These are phyloP conservation scores for Apeira syringaria DNA, from an alignment of 2,888 invertebrate genomes.

Conservation along the genomic window DNA sequence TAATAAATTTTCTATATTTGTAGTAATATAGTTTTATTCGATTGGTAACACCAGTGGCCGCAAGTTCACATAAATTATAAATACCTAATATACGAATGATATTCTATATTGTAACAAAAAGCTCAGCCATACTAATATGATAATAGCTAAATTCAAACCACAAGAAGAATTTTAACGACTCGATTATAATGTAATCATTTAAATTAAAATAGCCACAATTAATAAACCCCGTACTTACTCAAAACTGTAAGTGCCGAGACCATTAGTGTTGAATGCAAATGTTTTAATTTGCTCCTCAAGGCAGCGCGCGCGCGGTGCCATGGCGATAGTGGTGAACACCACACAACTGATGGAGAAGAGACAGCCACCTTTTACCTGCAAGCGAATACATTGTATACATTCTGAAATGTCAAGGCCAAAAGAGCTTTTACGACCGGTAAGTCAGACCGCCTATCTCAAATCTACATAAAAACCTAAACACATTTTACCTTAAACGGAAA, in stretches of 20 bases:
- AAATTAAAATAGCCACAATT: constrained; percentile 14
- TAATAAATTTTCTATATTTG: too few species aligned
- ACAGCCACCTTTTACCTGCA: constrained; percentile 56
- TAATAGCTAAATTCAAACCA: not conserved
- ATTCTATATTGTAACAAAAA: too few species aligned
- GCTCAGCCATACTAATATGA: not conserved
- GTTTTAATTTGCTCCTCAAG: constrained; percentile 57
- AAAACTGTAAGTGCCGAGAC: constrained; percentile 69
- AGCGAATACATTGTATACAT: constrained; percentile 42
- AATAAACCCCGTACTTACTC: constrained; percentile 59
- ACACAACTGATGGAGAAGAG: constrained; percentile 40
- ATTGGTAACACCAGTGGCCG: too few species aligned
- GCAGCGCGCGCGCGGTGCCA: constrained; percentile 39
- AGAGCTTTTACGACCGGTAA: constrained; percentile 14
- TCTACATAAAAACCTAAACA: constrained; percentile 8
- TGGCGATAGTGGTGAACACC: constrained; percentile 41
- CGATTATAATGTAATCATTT: constrained; percentile 1
- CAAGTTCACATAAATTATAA: too few species aligned
- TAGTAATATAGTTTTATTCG: too few species aligned
- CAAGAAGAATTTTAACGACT: not conserved
- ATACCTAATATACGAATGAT: too few species aligned
- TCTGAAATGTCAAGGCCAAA: constrained; percentile 60
- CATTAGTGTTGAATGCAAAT: constrained; percentile 65
- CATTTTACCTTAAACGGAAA: constrained; percentile 1
- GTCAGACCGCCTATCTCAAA: constrained; percentile 6